Base-by-base conservation (phyloP, 2,113 vertebrate genomes). In the Odobenus rosmarus region DNA sequence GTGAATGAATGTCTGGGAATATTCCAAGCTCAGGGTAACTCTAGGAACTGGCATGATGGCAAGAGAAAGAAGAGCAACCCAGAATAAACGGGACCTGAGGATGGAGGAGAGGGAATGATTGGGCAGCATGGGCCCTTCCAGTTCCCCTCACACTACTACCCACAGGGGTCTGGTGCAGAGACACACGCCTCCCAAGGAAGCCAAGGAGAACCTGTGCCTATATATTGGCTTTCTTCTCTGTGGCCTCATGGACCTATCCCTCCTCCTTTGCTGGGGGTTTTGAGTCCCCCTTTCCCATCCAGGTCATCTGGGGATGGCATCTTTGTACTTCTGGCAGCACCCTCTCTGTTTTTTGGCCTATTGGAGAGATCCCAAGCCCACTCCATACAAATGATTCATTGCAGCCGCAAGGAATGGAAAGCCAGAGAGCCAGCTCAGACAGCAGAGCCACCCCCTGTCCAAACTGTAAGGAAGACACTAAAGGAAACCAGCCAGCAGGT, bases 391-490 rank as follows among this genome's bases (percentile, higher is more conserved):
- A 90, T 81, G 62, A 91, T 61, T 93, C 57, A 96, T 69, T 90
- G 80, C 24, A 95, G 21, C 19, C 88, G 95, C 69, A 92, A 84
- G 59, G 55, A 96, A 72, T 64, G 46, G 46, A 93, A 94, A 97
- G 72, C 24, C 49, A 39, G n/a, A 83, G 84, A 87, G 31, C 36
- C 62, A 93, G 64, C 28, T 69, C 51, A 42, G 24, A n/a, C 23
- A 69, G 26, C 61, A 84, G 39, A 12, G 42, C 24, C 24, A 39
- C 21, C 12, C 39, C 31, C 72, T 87, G 39, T 49, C 53, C 33
- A n/a, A 39, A n/a, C 74, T 28, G 13, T 2, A 31, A n/a, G 36
- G n/a, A 89, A 90, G 88, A 14, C 13, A 12, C 28, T 10, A 53
- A 59, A 33, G 57, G n/a, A 83, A 86, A 87, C n/a, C 61, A 94